phyloP scores from a whole-genome alignment of 2,113 vertebrate species.

The Neotoma lepida region DNA sequence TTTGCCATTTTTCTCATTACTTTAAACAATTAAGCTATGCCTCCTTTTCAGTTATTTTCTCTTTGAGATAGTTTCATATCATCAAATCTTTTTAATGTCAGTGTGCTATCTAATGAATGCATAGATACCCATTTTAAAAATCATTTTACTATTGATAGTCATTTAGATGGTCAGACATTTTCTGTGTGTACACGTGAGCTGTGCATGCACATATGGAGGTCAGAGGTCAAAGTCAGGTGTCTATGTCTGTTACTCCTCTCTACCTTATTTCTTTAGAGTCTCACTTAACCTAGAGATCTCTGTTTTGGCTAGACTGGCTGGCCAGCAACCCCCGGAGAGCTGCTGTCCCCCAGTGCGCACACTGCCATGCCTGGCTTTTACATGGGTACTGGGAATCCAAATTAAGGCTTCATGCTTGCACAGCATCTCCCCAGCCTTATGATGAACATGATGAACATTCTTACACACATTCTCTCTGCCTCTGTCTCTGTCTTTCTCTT shows the following conservation, averaged over 20 bases:
- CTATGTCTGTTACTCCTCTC: neutral
- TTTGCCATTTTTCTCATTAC: neutral
- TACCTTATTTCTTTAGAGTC: neutral
- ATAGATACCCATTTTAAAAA: neutral
- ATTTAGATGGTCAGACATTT: constrained; percentile 45
- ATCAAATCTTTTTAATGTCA: neutral
- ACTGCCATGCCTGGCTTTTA: neutral
- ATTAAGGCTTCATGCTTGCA: neutral
- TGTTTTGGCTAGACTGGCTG: neutral
- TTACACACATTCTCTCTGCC: neutral
- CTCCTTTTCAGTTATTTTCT: neutral
- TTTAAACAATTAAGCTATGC: neutral
- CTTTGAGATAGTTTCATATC: constrained; percentile 43
- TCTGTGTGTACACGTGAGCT: neutral
- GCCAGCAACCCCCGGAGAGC: neutral
- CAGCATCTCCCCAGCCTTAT: neutral
- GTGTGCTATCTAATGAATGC: neutral
- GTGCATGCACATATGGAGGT: neutral
- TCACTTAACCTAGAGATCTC: neutral
- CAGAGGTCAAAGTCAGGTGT: neutral
- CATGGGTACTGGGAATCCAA: neutral
- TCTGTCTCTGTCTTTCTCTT: neutral
- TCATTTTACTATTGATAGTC: neutral
- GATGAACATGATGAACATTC: neutral
- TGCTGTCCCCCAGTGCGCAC: neutral